Percentiles rank a stretch among this genome's conserved stretches.
phyloP scores from a whole-genome alignment of 1,140 invertebrate genomes.

The Diprion similis region DNA sequence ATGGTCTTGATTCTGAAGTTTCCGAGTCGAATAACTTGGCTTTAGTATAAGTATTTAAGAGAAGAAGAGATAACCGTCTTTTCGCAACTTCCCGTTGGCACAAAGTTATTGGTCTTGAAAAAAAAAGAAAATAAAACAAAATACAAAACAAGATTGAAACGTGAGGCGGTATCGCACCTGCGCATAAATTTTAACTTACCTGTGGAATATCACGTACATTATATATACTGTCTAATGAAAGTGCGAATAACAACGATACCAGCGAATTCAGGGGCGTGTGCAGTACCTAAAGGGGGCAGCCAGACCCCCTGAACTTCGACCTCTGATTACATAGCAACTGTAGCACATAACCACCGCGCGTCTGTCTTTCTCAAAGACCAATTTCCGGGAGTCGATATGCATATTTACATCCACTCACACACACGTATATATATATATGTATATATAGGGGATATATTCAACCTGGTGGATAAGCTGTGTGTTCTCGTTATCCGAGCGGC shows the following conservation, averaged over 20 bases:
- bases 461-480: neutral
- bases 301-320: neutral
- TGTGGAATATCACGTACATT: no score
- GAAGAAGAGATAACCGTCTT: no score
- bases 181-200: no score
- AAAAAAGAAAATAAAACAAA: no score
- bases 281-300: neutral
- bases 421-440: conserved; percentile 15
- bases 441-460: conserved; percentile 37
- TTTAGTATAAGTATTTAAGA: no score
- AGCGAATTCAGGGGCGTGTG: neutral
- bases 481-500: conserved; percentile 1
- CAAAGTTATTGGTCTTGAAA: no score
- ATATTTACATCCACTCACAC: conserved; percentile 53
- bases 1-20: no score
- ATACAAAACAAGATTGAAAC: no score
- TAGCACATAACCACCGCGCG: neutral
- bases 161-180: no score
- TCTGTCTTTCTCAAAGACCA: conserved; percentile 50
- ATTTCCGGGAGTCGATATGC: conserved; percentile 51
- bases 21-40: no score
- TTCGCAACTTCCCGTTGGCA: no score
- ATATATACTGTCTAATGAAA: no score
- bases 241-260: neutral
- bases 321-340: neutral